Evolutionary conservation across 92 coral and sea anemone species (phyloP).

Genomic region (Muricea muricata): DNA sequence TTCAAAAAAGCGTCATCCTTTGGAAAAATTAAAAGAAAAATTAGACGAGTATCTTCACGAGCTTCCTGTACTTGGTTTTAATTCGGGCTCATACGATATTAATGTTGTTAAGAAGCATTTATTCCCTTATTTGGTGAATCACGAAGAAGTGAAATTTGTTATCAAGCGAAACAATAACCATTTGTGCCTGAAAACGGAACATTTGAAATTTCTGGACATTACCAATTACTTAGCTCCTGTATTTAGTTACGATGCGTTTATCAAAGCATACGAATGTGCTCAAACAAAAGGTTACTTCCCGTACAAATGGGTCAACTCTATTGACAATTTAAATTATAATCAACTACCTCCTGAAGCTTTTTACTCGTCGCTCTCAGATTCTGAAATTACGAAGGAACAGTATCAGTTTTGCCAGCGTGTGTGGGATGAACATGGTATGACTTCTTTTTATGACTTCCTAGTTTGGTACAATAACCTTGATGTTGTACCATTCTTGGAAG

Average conservation of each 20-base stretch:
- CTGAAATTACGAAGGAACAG: constrained; percentile 48
- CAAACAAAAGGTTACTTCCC: constrained; percentile 36
- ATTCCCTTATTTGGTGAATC: background rate
- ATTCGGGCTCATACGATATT: no score
- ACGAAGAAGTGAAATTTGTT: no score
- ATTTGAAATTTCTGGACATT: constrained; percentile 62
- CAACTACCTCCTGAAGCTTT: constrained; percentile 49
- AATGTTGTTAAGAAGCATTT: no score
- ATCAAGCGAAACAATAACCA: constrained; percentile 57
- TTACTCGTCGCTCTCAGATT: constrained; percentile 20
- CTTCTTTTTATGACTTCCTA: constrained; percentile 23
- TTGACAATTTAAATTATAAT: constrained; percentile 50
- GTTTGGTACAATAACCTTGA: constrained; percentile 60
- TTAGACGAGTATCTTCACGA: no score
- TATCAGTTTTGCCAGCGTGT: constrained; percentile 51
- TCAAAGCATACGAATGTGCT: constrained; percentile 59
- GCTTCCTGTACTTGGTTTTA: no score
- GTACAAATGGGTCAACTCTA: constrained; percentile 27
- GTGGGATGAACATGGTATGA: constrained; percentile 55
- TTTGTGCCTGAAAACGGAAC: constrained; percentile 44
- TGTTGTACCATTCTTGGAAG: constrained; percentile 47
- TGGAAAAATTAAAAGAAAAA: no score
- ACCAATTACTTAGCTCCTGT: constrained; percentile 69
- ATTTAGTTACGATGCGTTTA: constrained; percentile 57
- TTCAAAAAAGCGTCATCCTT: no score